Conservation (phyloP, 2,888 invertebrate genomes). For the Therioaphis trifolii region DNA sequence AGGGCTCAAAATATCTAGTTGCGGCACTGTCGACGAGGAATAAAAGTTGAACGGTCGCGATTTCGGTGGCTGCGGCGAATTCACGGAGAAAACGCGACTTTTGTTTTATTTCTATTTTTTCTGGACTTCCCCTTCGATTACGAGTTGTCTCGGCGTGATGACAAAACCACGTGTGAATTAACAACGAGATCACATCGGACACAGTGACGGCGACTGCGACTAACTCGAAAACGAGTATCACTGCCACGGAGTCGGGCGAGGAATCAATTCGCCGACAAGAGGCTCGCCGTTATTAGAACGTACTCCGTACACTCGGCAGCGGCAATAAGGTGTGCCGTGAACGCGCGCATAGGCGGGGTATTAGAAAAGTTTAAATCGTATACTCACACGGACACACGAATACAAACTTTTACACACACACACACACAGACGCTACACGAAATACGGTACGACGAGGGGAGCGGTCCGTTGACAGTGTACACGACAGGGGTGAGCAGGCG, state of each 20-base stretch:
- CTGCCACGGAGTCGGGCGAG: not conserved
- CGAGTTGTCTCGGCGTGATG: too few species aligned
- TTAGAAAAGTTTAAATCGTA: slow-evolving; percentile 59
- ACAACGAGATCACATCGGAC: too few species aligned
- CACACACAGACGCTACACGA: not conserved
- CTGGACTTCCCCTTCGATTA: too few species aligned
- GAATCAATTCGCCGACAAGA: not conserved
- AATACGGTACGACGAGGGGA: not conserved
- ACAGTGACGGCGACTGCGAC: too few species aligned
- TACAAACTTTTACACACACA: not conserved
- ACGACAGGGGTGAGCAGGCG: not conserved
- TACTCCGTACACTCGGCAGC: not conserved
- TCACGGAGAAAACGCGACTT: too few species aligned
- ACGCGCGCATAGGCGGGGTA: not conserved
- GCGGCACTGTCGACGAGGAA: too few species aligned
- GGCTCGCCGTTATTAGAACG: not conserved
- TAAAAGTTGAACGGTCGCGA: too few species aligned
- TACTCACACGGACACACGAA: not conserved
- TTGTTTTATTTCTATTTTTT: too few species aligned
- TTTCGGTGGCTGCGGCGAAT: too few species aligned
- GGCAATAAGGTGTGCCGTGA: not conserved
- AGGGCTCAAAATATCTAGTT: too few species aligned
- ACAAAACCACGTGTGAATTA: too few species aligned
- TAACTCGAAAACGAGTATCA: not conserved
- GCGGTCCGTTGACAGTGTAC: not conserved